Evolutionary conservation across 2,113 vertebrate genomes (phyloP), one percentile per base, ranked within the genome.

Genomic region (Barnardius zonarius): DNA sequence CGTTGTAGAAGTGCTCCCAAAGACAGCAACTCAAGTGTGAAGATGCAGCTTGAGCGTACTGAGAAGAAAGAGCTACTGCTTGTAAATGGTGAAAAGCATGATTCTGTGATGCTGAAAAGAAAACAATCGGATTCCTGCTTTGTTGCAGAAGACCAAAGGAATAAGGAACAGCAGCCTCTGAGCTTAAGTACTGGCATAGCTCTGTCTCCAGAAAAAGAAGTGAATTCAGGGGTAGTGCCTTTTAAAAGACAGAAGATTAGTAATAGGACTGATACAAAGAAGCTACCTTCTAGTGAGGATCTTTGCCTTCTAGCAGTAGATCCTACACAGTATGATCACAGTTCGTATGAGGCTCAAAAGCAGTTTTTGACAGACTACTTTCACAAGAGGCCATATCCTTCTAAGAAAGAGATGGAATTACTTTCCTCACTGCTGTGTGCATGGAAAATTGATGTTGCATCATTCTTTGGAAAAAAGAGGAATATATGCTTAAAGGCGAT

Each of bases 341-440:
- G 96, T 19, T 95, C 98, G 2, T 96, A 97, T 3, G 99, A 99
- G 52, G 98, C 98, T 27, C 98, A 99, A 17, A 98, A 98, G 76
- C 98, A 98, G 54, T 99, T 99, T 90, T 97, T 99, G 76, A 97
- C 96, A 68, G 98, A 98, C 90, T 99, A 99, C 97, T 99, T 99
- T 94, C 98, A 99, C 51, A 80, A 93, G 75, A 98, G 98, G 92
- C 99, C 99, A 0, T 99, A 99, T 90, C 97, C 98, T 6, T 98
- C 95, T 84, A 98, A 98, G 96, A 98, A 97, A 43, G 99, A 99
- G 96, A 69, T 98, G 14, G 97, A 99, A 13, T 96, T 99, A 57
- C 97, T 99, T 46, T 98, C 98, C 72, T 97, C 55, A 22, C 97
- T 98, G 63, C 93, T 99, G 2, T 97, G 96, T 17, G 93, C 98